These are phyloP conservation scores for Altica lythri DNA, from an alignment of 2,888 invertebrate species.

Conservation along the genomic window DNA sequence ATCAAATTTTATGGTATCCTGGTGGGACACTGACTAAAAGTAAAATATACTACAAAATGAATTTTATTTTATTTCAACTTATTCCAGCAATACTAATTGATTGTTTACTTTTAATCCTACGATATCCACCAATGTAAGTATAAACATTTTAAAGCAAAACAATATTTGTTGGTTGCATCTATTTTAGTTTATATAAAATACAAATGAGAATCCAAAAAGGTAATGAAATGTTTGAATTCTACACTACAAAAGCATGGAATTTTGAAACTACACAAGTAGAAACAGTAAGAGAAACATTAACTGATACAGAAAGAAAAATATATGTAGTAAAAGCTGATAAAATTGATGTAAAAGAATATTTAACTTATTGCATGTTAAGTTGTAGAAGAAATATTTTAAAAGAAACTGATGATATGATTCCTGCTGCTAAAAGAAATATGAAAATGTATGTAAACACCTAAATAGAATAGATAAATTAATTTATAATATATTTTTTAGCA, in stretches of 20 bases:
- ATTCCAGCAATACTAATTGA: slow-evolving; percentile 89
- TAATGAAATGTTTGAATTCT: slow-evolving; percentile 87
- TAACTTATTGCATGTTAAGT: slow-evolving; percentile 79
- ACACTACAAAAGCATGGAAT: slow-evolving; percentile 89
- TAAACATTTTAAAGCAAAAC: neutral
- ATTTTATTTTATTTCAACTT: slow-evolving; percentile 85
- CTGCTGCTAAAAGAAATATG: slow-evolving; percentile 79
- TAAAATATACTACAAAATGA: slow-evolving; percentile 76
- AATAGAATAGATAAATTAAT: neutral
- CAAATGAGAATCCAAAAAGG: slow-evolving; percentile 74
- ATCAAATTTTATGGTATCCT: slow-evolving; percentile 81
- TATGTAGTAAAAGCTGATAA: slow-evolving; percentile 70
- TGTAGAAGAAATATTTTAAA: slow-evolving; percentile 80
- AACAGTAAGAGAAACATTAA: slow-evolving; percentile 33
- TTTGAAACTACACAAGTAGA: slow-evolving; percentile 74
- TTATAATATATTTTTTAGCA: slow-evolving; percentile 61
- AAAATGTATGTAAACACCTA: slow-evolving; percentile 66
- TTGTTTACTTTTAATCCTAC: slow-evolving; percentile 73
- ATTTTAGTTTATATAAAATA: slow-evolving; percentile 27
- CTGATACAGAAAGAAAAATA: slow-evolving; percentile 62
- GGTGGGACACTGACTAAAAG: slow-evolving; percentile 85
- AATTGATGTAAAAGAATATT: slow-evolving; percentile 77
- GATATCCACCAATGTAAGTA: slow-evolving; percentile 85
- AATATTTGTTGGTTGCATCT: neutral
- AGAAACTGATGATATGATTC: slow-evolving; percentile 78